Conservation (phyloP, 2,113 vertebrate species). For the Psephotus haematonotus region DNA sequence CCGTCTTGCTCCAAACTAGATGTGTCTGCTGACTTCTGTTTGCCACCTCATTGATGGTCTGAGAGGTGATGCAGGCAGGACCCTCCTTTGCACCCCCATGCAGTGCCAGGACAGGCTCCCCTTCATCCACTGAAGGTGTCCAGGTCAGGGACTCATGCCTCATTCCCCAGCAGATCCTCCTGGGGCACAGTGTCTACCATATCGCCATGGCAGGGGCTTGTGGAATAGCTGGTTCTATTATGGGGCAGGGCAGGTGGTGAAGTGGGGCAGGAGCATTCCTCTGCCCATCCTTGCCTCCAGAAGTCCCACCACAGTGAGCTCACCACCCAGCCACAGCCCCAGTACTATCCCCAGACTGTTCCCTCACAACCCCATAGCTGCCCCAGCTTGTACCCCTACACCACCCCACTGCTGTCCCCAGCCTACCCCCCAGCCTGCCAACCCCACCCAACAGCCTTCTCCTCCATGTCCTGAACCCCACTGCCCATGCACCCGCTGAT, state of each 20-base stretch:
- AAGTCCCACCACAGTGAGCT: background rate
- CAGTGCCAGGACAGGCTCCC: no score
- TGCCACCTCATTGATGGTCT: background rate
- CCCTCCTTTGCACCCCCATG: background rate
- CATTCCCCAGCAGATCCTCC: background rate
- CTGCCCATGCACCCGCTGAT: fast-evolving
- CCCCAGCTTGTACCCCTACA: background rate
- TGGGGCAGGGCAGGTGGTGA: background rate
- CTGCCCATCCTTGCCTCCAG: background rate
- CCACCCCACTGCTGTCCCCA: no score
- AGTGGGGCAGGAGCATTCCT: background rate
- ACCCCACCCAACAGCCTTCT: background rate
- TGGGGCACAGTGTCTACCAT: fast-evolving
- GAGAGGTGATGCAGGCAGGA: background rate
- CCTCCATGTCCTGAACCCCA: background rate
- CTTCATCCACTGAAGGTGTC: fast-evolving
- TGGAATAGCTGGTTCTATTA: background rate
- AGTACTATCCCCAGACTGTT: no score
- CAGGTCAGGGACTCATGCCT: background rate
- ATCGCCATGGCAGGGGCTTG: background rate
- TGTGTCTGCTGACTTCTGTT: background rate
- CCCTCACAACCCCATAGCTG: background rate
- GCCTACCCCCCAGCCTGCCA: background rate
- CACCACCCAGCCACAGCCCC: background rate
- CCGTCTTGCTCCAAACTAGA: background rate